Base-by-base conservation (phyloP, 2,888 invertebrate genomes). In the Drosophila eohydei region DNA sequence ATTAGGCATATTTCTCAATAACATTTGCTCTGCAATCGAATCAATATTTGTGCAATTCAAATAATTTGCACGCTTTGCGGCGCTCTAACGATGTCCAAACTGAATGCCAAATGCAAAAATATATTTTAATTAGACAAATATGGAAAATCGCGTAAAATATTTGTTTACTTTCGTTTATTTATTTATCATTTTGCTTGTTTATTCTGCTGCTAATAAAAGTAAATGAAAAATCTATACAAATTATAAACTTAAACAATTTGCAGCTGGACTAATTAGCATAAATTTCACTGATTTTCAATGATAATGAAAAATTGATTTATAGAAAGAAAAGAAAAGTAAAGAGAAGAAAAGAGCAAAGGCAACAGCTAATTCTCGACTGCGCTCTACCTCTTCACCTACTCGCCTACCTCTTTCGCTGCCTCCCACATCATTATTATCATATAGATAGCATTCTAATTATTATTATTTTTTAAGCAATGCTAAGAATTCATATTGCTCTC, bases 41-140 rank as follows among this genome's bases (percentile, higher is more conserved):
- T 65, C 69, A 74, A 69, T 73, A 62, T 57, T 67, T 46, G 54
- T 9, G 28, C 40, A 64, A 36, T 43, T 38, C 21, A n/a, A 21
- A 36, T 48, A 40, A 62, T 62, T 67, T 70, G 62, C 30, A 48
- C 57, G 51, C 34, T 54, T 62, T 69, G 81, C 57, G 57, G 71
- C 69, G 60, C 48, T 60, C 69, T 65, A 40, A 61, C 65, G 59
- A 60, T 71, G 58, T 56, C 65, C 62, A n/a, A 14, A 16, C 2
- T 8, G 8, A 43, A 32, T 43, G 56, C 21, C 6, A 34, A 43
- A 57, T 36, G 34, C 12, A 50, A 16, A 36, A 46, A 51, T 16
- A 21, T 67, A 26, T 46, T 36, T 26, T 44, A 58, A 52, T 61
- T n/a, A 26, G 36, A 12, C 40, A 50, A 21, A 60, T 30, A 32